Conservation (phyloP, 2,888 invertebrate species). For the Zelleria hepariella region DNA sequence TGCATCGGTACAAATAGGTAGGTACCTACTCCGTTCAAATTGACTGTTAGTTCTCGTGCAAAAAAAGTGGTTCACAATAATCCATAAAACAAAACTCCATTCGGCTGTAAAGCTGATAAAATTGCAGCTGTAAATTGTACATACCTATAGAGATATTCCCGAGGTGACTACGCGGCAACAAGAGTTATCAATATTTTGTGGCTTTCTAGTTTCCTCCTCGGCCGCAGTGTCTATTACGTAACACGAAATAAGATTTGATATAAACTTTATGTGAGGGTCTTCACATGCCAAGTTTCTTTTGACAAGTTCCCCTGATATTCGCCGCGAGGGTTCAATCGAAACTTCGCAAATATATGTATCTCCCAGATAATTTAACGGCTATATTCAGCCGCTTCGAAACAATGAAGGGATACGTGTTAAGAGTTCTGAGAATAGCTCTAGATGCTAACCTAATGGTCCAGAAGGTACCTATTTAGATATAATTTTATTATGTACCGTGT, state of each 20-base stretch:
- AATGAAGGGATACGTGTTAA: neutral
- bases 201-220: neutral
- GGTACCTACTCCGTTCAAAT: too few relatives aligned
- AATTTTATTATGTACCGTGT: too few relatives aligned
- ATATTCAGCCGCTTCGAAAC: neutral
- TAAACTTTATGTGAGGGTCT: neutral
- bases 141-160: too few relatives aligned
- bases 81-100: too few relatives aligned
- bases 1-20: too few relatives aligned
- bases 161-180: too few relatives aligned
- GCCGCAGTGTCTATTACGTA: neutral
- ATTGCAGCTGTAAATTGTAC: too few relatives aligned
- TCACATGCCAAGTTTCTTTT: neutral
- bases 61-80: too few relatives aligned
- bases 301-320: neutral
- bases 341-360: neutral
- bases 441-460: neutral
- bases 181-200: neutral
- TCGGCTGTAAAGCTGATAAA: too few relatives aligned
- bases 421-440: neutral
- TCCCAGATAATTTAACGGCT: neutral
- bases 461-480: too few relatives aligned
- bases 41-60: too few relatives aligned
- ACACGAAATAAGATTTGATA: neutral
- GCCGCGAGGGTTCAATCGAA: neutral